These are phyloP conservation scores for Strigamia crassipes DNA, from an alignment of 2,888 invertebrate species.

Conservation along the genomic window DNA sequence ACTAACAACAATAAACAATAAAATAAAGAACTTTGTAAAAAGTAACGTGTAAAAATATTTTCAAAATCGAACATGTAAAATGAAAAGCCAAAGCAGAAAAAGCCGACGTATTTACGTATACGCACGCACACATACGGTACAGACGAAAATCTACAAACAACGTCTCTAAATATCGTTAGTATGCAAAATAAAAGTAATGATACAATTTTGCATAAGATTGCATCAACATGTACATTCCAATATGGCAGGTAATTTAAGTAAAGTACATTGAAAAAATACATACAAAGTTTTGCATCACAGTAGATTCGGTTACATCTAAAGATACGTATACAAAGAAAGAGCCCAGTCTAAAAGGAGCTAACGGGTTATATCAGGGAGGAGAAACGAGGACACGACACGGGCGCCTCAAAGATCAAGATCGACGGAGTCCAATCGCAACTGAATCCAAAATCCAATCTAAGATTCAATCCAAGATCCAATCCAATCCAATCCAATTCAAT, in stretches of 20 bases:
- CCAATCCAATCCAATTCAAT: neutral
- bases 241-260: conserved; percentile 46
- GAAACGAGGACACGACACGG: conserved; percentile 26
- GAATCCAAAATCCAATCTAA: neutral
- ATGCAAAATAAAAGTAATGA: conserved; percentile 47
- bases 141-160: conserved; percentile 13
- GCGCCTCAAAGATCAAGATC: conserved; percentile 25
- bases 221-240: conserved; percentile 46
- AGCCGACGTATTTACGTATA: conserved; percentile 12
- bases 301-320: conserved; percentile 44
- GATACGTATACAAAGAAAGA: conserved; percentile 47
- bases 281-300: conserved; percentile 46
- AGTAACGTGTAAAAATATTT: conserved; percentile 24
- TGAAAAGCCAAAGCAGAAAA: conserved; percentile 5
- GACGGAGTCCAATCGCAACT: conserved; percentile 2
- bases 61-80: conserved; percentile 6
- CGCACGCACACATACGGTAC: conserved; percentile 22
- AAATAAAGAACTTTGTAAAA: neutral
- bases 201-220: conserved; percentile 48
- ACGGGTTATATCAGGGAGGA: conserved; percentile 13
- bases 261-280: conserved; percentile 47
- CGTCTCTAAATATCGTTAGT: conserved; percentile 38
- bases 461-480: neutral
- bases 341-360: conserved; percentile 31
- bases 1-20: conserved; percentile 17